Percentiles rank a stretch among this genome's conserved stretches.
Conservation (phyloP, 2,888 invertebrate genomes). For the Nomada goodeniana region DNA sequence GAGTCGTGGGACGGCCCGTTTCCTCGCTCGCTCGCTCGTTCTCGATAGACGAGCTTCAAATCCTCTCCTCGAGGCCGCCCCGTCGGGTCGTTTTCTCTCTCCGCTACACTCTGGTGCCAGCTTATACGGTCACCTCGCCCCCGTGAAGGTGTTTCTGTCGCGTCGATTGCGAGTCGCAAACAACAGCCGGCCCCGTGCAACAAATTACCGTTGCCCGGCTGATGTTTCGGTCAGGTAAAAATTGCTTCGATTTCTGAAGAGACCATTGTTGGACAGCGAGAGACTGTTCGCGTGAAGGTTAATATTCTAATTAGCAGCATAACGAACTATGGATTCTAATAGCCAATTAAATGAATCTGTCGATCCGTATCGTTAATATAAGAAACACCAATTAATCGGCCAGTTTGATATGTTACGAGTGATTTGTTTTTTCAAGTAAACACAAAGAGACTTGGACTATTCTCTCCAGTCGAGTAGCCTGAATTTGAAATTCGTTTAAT, state of each 20-base stretch:
- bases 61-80: conserved; percentile 20
- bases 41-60: conserved; percentile 27
- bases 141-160: conserved; percentile 18
- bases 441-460: too few species aligned
- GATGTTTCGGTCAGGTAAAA: not conserved
- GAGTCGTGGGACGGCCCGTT: conserved; percentile 65
- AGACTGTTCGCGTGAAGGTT: too few species aligned
- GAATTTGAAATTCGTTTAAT: too few species aligned
- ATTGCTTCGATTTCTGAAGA: not conserved
- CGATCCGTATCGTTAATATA: too few species aligned
- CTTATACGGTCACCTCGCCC: conserved; percentile 8
- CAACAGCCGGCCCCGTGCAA: not conserved
- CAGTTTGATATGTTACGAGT: too few species aligned
- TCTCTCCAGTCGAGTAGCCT: too few species aligned
- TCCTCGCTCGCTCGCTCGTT: conserved; percentile 42
- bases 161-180: conserved; percentile 20
- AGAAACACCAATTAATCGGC: too few species aligned
- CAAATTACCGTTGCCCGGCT: conserved; percentile 11
- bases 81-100: not conserved
- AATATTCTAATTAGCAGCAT: too few species aligned
- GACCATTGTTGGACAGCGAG: too few species aligned
- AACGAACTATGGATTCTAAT: too few species aligned
- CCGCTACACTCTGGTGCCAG: not conserved
- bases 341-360: too few species aligned
- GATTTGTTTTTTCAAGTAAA: too few species aligned